phyloP scores from a whole-genome alignment of 2,797 vertebrate genomes.

The Betta splendens region DNA sequence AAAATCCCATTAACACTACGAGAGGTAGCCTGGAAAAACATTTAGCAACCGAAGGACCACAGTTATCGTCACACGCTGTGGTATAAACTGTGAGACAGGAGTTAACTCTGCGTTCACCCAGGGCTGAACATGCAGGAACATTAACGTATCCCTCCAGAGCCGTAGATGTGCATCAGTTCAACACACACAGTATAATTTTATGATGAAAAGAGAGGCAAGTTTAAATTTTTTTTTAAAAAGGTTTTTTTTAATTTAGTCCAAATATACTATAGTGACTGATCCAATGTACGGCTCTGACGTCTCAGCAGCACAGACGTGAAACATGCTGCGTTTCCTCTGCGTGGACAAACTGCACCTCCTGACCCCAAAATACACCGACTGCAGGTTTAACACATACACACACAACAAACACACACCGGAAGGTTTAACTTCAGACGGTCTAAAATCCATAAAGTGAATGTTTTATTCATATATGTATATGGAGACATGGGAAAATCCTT shows the following conservation, averaged over 20 bases:
- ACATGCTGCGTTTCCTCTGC: constrained; percentile 58
- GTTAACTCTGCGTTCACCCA: constrained; percentile 11
- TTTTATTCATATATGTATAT: too few species aligned
- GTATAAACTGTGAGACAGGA: too few species aligned
- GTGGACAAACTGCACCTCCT: constrained; percentile 58
- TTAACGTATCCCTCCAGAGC: constrained; percentile 63
- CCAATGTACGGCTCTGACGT: constrained; percentile 60
- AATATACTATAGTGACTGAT: too few species aligned
- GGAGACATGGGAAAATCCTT: too few species aligned
- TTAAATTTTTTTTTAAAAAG: too few species aligned
- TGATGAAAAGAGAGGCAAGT: too few species aligned
- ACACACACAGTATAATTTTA: too few species aligned
- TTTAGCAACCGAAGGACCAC: constrained; percentile 10
- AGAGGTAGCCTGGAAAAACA: constrained; percentile 25
- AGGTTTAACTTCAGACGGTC: too few species aligned
- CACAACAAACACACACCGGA: constrained; percentile 26
- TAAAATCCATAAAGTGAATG: too few species aligned
- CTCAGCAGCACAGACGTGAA: constrained; percentile 50
- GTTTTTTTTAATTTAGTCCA: too few species aligned
- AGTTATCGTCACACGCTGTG: too few species aligned
- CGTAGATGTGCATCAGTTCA: constrained; percentile 62
- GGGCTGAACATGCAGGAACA: constrained; percentile 68
- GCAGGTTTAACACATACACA: constrained; percentile 44
- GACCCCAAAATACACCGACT: constrained; percentile 61
- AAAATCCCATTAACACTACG: constrained; percentile 29